phyloP scores from a whole-genome alignment of 2,888 invertebrate species.

The Acanthosoma haemorrhoidale region DNA sequence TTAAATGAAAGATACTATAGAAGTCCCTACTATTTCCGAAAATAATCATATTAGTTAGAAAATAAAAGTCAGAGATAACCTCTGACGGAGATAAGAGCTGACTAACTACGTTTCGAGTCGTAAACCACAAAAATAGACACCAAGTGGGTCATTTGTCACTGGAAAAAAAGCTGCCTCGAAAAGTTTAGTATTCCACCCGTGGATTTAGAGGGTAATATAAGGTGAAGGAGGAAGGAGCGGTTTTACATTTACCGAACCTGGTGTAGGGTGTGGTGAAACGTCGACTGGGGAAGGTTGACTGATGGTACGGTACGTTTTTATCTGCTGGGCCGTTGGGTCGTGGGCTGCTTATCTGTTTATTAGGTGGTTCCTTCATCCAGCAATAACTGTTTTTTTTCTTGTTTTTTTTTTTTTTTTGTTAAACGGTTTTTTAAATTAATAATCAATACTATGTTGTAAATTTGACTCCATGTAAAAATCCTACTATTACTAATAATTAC shows the following conservation, averaged over 20 bases:
- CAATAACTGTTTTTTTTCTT: too few species aligned
- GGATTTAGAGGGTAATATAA: background rate
- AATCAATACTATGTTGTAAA: too few species aligned
- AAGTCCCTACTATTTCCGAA: too few species aligned
- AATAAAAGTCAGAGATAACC: conserved; percentile 3
- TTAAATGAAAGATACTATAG: too few species aligned
- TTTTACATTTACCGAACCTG: background rate
- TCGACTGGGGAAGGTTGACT: background rate
- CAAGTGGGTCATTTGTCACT: conserved; percentile 2
- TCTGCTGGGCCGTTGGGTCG: background rate
- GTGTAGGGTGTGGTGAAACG: background rate
- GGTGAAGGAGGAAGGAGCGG: too few species aligned
- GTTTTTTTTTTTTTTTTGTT: too few species aligned
- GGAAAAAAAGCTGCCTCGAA: too few species aligned
- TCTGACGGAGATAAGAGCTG: background rate
- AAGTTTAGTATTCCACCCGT: background rate
- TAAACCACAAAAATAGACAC: conserved; percentile 3
- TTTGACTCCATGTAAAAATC: too few species aligned
- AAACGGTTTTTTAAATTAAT: too few species aligned
- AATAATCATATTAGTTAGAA: background rate
- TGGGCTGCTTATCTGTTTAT: background rate
- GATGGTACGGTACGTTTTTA: background rate
- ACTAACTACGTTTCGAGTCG: background rate
- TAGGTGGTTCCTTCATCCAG: background rate
- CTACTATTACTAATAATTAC: too few species aligned